A percentile compares a stretch with the other conserved stretches of the same genome.
Evolutionary conservation across 2,888 invertebrate species (phyloP).

Genomic region (Tinea semifulvella): DNA sequence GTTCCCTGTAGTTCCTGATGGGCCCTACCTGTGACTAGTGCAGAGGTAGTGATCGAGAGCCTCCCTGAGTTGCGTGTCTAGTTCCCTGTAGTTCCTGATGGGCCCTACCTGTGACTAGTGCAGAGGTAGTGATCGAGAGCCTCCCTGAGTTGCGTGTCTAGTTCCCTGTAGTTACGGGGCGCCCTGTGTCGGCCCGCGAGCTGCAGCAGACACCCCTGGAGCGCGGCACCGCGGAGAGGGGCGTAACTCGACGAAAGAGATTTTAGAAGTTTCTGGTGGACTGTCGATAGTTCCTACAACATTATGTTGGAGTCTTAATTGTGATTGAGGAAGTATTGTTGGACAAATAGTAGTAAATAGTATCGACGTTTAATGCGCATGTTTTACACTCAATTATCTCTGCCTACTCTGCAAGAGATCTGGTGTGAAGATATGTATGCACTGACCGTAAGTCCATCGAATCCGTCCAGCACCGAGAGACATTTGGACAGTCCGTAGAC

Average conservation of each 20-base stretch:
- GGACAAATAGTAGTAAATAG: no score
- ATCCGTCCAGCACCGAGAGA: conserved; percentile 33
- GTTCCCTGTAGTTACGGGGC: conserved; percentile 29
- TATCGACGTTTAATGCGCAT: no score
- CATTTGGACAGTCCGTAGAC: conserved; percentile 32
- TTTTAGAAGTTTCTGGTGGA: conserved; percentile 49
- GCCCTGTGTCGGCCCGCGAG: conserved; percentile 27
- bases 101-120: background rate
- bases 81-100: conserved; percentile 32
- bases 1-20: conserved; percentile 36
- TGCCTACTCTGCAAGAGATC: background rate
- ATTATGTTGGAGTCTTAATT: no score
- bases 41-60: background rate
- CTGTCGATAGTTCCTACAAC: conserved; percentile 42
- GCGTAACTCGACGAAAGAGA: conserved; percentile 48
- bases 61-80: conserved; percentile 29
- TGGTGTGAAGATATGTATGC: no score
- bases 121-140: background rate
- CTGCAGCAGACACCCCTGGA: conserved; percentile 51
- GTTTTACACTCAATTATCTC: background rate
- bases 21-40: conserved; percentile 2
- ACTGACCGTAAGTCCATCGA: conserved; percentile 27
- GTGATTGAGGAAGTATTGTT: no score
- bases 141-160: conserved; percentile 29
- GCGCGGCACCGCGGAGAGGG: conserved; percentile 49